A percentile compares a stretch with the other conserved stretches of the same genome.
Evolutionary conservation across 2,797 vertebrate species (phyloP).

Genomic region (Acrocephalus scirpaceus): DNA sequence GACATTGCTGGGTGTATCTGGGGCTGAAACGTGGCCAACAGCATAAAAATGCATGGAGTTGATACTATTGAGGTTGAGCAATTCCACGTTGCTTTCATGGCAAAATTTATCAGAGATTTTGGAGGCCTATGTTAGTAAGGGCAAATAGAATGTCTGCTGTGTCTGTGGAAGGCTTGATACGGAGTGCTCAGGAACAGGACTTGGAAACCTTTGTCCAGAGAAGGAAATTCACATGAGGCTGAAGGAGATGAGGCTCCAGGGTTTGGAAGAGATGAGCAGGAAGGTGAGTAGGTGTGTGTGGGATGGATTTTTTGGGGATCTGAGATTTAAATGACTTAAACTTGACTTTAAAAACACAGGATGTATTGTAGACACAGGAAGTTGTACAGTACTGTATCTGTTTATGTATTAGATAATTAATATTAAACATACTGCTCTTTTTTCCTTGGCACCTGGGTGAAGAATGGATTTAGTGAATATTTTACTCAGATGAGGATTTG

Average conservation of each 20-base stretch:
- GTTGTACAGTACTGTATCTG: background rate
- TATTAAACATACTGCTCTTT: background rate
- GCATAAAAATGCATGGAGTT: background rate
- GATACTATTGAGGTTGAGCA: background rate
- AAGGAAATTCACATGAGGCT: background rate
- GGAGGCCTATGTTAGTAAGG: background rate
- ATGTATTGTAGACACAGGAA: background rate
- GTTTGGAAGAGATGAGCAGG: background rate
- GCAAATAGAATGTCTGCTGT: background rate
- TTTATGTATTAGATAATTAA: background rate
- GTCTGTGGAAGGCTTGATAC: background rate
- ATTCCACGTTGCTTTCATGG: background rate
- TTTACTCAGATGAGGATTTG: background rate
- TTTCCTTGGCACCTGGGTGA: background rate
- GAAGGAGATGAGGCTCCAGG: background rate
- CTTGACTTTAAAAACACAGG: background rate
- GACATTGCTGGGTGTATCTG: background rate
- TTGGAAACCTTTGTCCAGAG: background rate
- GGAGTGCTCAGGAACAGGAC: background rate
- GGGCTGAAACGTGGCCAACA: background rate
- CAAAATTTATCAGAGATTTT: background rate
- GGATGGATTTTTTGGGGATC: background rate
- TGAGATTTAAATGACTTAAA: background rate
- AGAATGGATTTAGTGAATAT: background rate
- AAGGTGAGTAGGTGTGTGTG: background rate